A percentile compares a stretch with the other conserved stretches of the same genome.
Evolutionary conservation across 2,113 vertebrate species (phyloP).

Genomic region (Origma solitaria): DNA sequence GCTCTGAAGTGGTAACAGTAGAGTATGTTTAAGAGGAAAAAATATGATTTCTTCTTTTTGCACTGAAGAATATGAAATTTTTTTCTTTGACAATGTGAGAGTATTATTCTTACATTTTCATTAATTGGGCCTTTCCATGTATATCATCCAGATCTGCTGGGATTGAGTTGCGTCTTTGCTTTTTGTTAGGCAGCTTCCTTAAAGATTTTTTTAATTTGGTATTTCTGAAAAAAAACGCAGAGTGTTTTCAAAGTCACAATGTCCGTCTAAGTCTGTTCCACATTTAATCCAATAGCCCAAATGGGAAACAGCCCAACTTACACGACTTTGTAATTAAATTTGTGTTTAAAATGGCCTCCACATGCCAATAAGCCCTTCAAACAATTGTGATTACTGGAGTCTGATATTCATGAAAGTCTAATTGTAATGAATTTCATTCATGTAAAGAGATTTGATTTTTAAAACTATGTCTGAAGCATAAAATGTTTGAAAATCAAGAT

Average conservation of each 20-base stretch:
- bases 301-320: constrained; percentile 30
- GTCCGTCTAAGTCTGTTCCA: constrained; percentile 22
- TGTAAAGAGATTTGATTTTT: background rate
- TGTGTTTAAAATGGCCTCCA: constrained; percentile 11
- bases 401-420: background rate
- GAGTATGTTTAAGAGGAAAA: background rate
- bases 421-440: background rate
- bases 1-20: background rate
- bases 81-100: background rate
- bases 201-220: background rate
- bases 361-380: constrained; percentile 33
- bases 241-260: background rate
- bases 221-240: constrained; percentile 8
- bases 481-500: background rate
- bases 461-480: background rate
- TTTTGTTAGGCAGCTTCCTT: constrained; percentile 33
- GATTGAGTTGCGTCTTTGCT: constrained; percentile 40
- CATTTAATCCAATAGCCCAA: constrained; percentile 30
- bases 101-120: background rate
- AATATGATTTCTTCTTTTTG: background rate
- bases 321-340: background rate
- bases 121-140: background rate
- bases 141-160: background rate
- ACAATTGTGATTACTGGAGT: background rate
- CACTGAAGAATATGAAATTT: background rate